These are phyloP conservation scores for Sicus ferrugineus DNA, from an alignment of 2,888 invertebrate genomes.

Conservation along the genomic window DNA sequence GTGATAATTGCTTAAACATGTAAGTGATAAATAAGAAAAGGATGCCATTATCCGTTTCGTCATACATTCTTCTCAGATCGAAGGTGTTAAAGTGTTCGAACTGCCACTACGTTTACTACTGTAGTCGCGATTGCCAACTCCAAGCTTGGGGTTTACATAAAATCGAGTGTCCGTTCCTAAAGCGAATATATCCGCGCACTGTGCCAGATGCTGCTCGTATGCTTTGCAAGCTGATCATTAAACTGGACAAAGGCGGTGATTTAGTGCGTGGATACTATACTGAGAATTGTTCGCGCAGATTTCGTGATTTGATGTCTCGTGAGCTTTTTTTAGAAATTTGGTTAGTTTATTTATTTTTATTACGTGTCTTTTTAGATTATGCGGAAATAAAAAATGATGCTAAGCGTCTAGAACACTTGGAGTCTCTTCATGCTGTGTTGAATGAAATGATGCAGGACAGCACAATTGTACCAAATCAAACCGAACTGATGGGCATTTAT, in stretches of 20 bases:
- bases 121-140: slow-evolving; percentile 81
- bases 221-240: slow-evolving; percentile 76
- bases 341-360: not conserved
- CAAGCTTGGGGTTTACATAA: slow-evolving; percentile 85
- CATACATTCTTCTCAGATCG: slow-evolving; percentile 66
- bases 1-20: slow-evolving; percentile 81
- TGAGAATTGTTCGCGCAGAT: slow-evolving; percentile 75
- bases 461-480: slow-evolving; percentile 75
- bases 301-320: slow-evolving; percentile 92
- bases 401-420: slow-evolving; percentile 81
- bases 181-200: slow-evolving; percentile 74
- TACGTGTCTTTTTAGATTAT: slow-evolving; percentile 72
- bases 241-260: slow-evolving; percentile 72
- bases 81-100: slow-evolving; percentile 82
- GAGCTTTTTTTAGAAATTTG: slow-evolving; percentile 62
- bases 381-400: slow-evolving; percentile 79
- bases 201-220: slow-evolving; percentile 85
- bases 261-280: slow-evolving; percentile 74
- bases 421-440: slow-evolving; percentile 76
- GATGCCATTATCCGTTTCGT: not conserved
- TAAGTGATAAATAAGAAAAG: slow-evolving; percentile 64
- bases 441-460: slow-evolving; percentile 73
- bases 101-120: slow-evolving; percentile 85
- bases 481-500: slow-evolving; percentile 84
- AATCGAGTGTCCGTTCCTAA: slow-evolving; percentile 81